A percentile compares a stretch with the other conserved stretches of the same genome.
Evolutionary conservation across 2,888 invertebrate species (phyloP).

Genomic region (Euphydryas editha): DNA sequence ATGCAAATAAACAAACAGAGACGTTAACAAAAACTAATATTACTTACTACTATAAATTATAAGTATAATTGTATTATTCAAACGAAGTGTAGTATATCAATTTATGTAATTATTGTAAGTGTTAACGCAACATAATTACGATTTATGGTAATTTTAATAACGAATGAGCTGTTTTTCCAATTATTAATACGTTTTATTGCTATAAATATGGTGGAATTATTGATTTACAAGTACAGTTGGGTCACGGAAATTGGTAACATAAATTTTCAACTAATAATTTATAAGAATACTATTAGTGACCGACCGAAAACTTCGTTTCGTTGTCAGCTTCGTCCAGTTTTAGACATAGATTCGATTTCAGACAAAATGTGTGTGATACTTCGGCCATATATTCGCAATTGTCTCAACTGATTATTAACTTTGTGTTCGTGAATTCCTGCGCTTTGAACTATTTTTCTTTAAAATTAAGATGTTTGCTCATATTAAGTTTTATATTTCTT

Average conservation of each 20-base stretch:
- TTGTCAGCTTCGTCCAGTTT: not conserved
- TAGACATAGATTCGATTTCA: not conserved
- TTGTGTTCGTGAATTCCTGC: no score
- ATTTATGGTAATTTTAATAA: conserved; percentile 27
- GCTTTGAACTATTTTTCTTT: no score
- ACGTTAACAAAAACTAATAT: no score
- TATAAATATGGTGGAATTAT: conserved; percentile 1
- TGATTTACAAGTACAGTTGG: conserved; percentile 15
- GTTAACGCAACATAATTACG: conserved; percentile 19
- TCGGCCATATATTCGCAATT: no score
- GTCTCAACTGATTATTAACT: no score
- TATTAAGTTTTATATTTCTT: no score
- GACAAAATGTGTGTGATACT: no score
- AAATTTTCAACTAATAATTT: no score
- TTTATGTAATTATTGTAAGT: conserved; percentile 8
- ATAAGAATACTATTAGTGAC: no score
- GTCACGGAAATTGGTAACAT: not conserved
- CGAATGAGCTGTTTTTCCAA: conserved; percentile 11
- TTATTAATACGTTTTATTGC: conserved; percentile 15
- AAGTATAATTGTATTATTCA: not conserved
- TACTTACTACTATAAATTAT: not conserved
- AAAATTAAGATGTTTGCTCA: no score
- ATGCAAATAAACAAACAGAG: no score
- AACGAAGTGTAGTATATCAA: not conserved
- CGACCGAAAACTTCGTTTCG: no score